A percentile compares a stretch with the other conserved stretches of the same genome.
These are phyloP conservation scores for Gallirallus australis DNA, from an alignment of 2,797 vertebrate species.

Conservation along the genomic window DNA sequence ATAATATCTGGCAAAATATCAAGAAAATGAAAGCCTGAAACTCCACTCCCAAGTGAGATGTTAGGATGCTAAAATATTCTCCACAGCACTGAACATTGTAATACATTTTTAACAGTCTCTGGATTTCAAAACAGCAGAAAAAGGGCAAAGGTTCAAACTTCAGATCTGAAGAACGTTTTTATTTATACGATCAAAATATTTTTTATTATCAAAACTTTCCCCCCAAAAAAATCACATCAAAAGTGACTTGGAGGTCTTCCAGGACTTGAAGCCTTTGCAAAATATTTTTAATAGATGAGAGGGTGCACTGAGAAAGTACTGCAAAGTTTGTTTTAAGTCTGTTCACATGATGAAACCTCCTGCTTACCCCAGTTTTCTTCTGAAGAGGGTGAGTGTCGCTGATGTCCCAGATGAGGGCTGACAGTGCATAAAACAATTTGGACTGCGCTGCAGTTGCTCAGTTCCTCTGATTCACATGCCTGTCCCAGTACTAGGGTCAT, in stretches of 20 bases:
- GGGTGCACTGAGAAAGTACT: background rate
- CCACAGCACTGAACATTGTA: background rate
- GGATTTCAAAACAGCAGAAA: constrained; percentile 39
- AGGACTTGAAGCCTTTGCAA: background rate
- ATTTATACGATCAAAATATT: constrained; percentile 23
- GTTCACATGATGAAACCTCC: background rate
- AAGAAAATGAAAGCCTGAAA: constrained; percentile 19
- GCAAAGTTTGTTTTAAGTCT: background rate
- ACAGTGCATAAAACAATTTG: background rate
- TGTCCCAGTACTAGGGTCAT: background rate
- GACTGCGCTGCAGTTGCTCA: background rate
- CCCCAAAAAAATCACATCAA: background rate
- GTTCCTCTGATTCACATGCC: background rate
- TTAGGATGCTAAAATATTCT: constrained; percentile 33
- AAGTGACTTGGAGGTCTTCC: constrained; percentile 5
- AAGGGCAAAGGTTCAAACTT: constrained; percentile 16
- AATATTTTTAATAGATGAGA: background rate
- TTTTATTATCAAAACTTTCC: constrained; percentile 16
- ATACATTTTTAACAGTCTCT: constrained; percentile 21
- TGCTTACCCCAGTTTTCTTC: background rate
- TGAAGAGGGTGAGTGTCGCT: background rate
- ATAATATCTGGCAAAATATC: constrained; percentile 13
- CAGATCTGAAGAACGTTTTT: background rate
- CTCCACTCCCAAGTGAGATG: constrained; percentile 9
- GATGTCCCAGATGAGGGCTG: background rate